These are phyloP conservation scores for Pseudoips prasinana DNA, from an alignment of 2,888 invertebrate genomes.

Conservation along the genomic window DNA sequence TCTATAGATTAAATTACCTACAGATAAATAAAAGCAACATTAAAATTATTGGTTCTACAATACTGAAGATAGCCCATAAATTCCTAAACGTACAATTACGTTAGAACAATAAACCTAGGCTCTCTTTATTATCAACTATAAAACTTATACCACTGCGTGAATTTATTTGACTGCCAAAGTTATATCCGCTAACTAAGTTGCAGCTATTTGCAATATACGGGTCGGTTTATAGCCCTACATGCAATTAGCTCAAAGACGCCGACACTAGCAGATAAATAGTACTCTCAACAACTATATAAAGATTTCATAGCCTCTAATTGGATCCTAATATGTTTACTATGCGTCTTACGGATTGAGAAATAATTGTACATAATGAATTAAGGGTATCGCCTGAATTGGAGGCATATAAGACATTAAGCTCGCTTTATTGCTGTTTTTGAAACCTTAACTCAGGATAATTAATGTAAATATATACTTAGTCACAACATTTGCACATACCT, in stretches of 20 bases:
- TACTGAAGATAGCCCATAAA: too few relatives aligned
- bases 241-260: slow-evolving; percentile 65
- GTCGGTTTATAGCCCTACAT: slow-evolving; percentile 51
- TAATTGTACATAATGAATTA: slow-evolving; percentile 14
- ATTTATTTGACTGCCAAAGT: slow-evolving; percentile 41
- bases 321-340: slow-evolving; percentile 44
- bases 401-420: slow-evolving; percentile 1
- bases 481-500: too few relatives aligned
- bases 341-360: slow-evolving; percentile 8
- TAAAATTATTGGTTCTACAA: too few relatives aligned
- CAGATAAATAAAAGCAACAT: too few relatives aligned
- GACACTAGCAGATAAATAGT: slow-evolving; percentile 56
- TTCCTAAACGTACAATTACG: too few relatives aligned
- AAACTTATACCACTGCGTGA: slow-evolving; percentile 27
- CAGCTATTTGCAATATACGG: slow-evolving; percentile 48
- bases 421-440: slow-evolving; percentile 2
- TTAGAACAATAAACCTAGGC: slow-evolving; percentile 1
- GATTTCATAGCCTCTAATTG: slow-evolving; percentile 61
- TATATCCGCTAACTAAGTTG: slow-evolving; percentile 55
- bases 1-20: too few relatives aligned
- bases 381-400: slow-evolving; percentile 2
- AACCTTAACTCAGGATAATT: not conserved
- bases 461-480: too few relatives aligned
- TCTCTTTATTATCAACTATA: slow-evolving; percentile 21
- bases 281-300: slow-evolving; percentile 47